Evolutionary conservation across 2,113 vertebrate species (phyloP).

Genomic region (Callithrix jacchus): DNA sequence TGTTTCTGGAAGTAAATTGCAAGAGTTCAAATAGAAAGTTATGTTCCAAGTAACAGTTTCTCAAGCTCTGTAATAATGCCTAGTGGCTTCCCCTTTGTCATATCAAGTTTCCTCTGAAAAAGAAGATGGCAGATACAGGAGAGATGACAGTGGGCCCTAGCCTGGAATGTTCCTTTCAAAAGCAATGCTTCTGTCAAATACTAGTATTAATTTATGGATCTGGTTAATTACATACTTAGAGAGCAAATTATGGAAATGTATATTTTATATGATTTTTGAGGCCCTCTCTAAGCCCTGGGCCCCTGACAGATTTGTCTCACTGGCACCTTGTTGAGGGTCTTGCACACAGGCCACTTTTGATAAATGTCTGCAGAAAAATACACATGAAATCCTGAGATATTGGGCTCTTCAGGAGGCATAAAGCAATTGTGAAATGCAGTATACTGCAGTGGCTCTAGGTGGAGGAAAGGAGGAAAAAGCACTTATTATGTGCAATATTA

Average conservation of each 20-base stretch:
- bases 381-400: not conserved
- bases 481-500: not conserved
- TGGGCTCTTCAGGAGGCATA: not conserved
- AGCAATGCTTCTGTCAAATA: not conserved
- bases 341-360: not conserved
- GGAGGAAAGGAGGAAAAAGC: not conserved
- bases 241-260: not conserved
- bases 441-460: not conserved
- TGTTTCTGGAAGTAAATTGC: not conserved
- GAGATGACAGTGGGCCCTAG: not conserved
- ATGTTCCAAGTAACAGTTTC: not conserved
- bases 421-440: not conserved
- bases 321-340: not conserved
- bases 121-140: not conserved
- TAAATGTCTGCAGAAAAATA: not conserved
- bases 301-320: not conserved
- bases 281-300: not conserved
- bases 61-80: not conserved
- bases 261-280: conserved; percentile 1
- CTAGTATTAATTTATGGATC: not conserved
- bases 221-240: not conserved
- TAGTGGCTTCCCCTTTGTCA: not conserved
- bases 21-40: conserved; percentile 6
- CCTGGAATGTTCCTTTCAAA: not conserved
- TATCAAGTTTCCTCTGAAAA: not conserved